phyloP scores from a whole-genome alignment of 2,113 vertebrate genomes.

The Limnothrissa miodon region DNA sequence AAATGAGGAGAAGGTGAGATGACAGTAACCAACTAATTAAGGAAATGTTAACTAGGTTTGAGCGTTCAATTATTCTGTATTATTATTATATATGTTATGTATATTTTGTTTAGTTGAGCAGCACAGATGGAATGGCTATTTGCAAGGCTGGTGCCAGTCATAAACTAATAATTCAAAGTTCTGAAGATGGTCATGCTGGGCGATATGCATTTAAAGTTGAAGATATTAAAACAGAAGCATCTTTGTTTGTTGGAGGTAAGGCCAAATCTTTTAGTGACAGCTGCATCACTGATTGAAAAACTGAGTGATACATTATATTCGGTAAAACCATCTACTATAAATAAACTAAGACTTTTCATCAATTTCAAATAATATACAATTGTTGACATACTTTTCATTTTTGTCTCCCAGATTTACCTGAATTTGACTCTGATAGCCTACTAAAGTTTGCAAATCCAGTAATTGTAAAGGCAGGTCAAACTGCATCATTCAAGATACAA shows the following conservation, averaged over 20 bases:
- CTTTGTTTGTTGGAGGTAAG: conserved; percentile 65
- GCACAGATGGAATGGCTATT: conserved; percentile 56
- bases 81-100: neutral
- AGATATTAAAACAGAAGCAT: conserved; percentile 60
- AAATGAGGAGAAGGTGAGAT: conserved; percentile 74
- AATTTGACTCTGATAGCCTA: conserved; percentile 71
- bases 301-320: too few species aligned
- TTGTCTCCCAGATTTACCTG: conserved; percentile 69
- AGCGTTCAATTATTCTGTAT: too few species aligned
- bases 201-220: conserved; percentile 74
- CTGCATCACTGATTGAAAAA: neutral
- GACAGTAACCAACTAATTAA: neutral
- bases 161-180: conserved; percentile 65
- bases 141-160: conserved; percentile 67
- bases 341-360: neutral
- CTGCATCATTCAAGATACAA: conserved; percentile 73
- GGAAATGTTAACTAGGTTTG: neutral
- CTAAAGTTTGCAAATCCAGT: conserved; percentile 75
- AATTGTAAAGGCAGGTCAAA: conserved; percentile 77
- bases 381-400: conserved; percentile 13
- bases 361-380: neutral
- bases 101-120: conserved; percentile 60
- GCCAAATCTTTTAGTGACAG: conserved; percentile 17
- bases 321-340: too few species aligned
- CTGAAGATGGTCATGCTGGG: conserved; percentile 66